These are phyloP conservation scores for Sinosuthora webbiana DNA, from an alignment of 2,113 vertebrate species.

Conservation along the genomic window DNA sequence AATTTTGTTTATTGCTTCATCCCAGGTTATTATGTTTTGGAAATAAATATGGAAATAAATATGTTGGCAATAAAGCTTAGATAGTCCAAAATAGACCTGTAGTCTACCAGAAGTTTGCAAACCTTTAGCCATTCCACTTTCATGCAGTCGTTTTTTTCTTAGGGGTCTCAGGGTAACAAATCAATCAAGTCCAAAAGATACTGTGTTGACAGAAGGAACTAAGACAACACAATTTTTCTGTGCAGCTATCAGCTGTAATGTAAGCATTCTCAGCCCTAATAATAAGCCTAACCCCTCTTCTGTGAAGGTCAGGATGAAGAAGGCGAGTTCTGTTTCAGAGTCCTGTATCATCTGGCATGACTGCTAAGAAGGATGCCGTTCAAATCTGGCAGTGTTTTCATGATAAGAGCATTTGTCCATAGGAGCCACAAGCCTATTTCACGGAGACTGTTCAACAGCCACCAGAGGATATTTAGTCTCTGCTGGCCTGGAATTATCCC, in stretches of 20 bases:
- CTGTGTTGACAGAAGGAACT: conserved; percentile 17
- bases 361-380: conserved; percentile 29
- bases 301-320: conserved; percentile 38
- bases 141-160: not conserved
- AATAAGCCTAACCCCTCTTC: conserved; percentile 13
- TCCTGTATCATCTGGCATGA: conserved; percentile 12
- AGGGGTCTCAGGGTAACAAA: not conserved
- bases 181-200: conserved; percentile 1
- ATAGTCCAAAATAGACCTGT: not conserved
- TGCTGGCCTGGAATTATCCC: conserved; percentile 19
- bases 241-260: not conserved
- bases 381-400: conserved; percentile 40
- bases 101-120: not conserved
- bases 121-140: not conserved
- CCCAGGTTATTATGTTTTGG: not conserved
- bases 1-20: not conserved
- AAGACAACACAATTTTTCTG: not conserved
- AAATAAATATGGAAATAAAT: conserved; percentile 13
- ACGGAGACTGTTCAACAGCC: not conserved
- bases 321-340: conserved; percentile 13
- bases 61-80: not conserved
- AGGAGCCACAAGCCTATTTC: conserved; percentile 50
- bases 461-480: conserved; percentile 34
- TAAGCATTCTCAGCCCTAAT: conserved; percentile 42
- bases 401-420: conserved; percentile 45